These are phyloP conservation scores for Celastrina argiolus DNA, from an alignment of 2,888 invertebrate species.

Conservation along the genomic window DNA sequence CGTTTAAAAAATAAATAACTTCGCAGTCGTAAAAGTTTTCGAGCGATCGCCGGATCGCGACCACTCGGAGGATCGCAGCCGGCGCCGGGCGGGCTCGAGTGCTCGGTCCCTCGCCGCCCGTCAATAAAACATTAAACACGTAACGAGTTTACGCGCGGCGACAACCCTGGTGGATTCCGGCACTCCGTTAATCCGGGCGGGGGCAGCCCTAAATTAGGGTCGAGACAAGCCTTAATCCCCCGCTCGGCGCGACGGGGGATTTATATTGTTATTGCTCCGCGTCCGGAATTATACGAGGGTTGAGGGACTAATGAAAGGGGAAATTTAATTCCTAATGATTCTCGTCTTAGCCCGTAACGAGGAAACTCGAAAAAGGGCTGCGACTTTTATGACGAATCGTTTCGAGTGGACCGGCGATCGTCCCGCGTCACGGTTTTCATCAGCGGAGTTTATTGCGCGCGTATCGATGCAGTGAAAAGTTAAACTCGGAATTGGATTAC, in stretches of 20 bases:
- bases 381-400: conserved; percentile 73
- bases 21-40: conserved; percentile 13
- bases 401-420: conserved; percentile 60
- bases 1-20: conserved; percentile 17
- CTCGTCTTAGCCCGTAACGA: conserved; percentile 78
- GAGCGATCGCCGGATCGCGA: conserved; percentile 22
- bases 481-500: conserved; percentile 70
- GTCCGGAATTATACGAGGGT: conserved; percentile 79
- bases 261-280: conserved; percentile 78
- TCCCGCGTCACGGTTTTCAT: conserved; percentile 55
- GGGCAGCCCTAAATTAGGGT: conserved; percentile 79
- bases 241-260: conserved; percentile 78
- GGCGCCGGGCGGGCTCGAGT: conserved; percentile 43
- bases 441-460: conserved; percentile 45
- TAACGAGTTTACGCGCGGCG: conserved; percentile 77
- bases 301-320: conserved; percentile 79
- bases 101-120: conserved; percentile 71
- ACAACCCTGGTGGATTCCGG: conserved; percentile 78
- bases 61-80: conserved; percentile 30
- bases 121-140: conserved; percentile 78
- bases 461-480: conserved; percentile 59
- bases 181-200: conserved; percentile 78
- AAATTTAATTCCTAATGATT: conserved; percentile 79
- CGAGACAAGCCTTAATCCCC: conserved; percentile 78
- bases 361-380: conserved; percentile 76